phyloP scores from a whole-genome alignment of 2,888 invertebrate species.

The Rhagophthalmus giganteus region DNA sequence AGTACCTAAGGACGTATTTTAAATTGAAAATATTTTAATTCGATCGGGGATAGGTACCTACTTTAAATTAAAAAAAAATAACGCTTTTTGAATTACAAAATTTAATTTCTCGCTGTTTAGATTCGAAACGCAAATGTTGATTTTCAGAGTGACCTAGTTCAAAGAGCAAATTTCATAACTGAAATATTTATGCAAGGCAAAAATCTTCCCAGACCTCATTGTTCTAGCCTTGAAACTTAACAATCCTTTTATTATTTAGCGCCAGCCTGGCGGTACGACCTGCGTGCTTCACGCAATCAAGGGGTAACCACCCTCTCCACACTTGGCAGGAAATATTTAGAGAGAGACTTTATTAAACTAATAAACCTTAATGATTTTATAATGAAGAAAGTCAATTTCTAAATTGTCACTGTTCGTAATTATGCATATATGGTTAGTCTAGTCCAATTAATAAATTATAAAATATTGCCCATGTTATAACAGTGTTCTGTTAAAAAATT shows the following conservation, averaged over 20 bases:
- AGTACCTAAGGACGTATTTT: too few species aligned
- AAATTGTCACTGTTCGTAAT: too few species aligned
- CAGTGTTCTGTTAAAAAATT: too few species aligned
- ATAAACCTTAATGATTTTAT: slow-evolving; percentile 3
- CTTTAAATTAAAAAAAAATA: too few species aligned
- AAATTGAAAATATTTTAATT: too few species aligned
- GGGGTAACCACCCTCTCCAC: slow-evolving; percentile 1
- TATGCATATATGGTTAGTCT: too few species aligned
- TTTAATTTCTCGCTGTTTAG: too few species aligned
- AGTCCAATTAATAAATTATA: too few species aligned
- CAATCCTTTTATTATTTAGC: slow-evolving; percentile 15
- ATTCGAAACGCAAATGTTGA: slow-evolving; percentile 10
- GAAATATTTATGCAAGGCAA: slow-evolving; percentile 9
- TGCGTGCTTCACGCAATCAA: slow-evolving; percentile 26
- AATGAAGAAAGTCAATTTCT: too few species aligned
- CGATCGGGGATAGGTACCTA: too few species aligned
- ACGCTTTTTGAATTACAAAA: too few species aligned
- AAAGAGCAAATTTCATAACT: slow-evolving; percentile 10
- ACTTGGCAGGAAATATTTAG: slow-evolving; percentile 15
- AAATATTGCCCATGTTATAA: too few species aligned
- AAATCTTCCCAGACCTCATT: slow-evolving; percentile 10
- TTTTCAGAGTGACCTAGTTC: slow-evolving; percentile 8
- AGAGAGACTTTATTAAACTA: slow-evolving; percentile 11
- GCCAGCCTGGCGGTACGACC: slow-evolving; percentile 5
- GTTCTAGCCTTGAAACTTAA: slow-evolving; percentile 10